Base-by-base conservation (phyloP, 1,140 invertebrate genomes). In the Venustaconcha ellipsiformis region DNA sequence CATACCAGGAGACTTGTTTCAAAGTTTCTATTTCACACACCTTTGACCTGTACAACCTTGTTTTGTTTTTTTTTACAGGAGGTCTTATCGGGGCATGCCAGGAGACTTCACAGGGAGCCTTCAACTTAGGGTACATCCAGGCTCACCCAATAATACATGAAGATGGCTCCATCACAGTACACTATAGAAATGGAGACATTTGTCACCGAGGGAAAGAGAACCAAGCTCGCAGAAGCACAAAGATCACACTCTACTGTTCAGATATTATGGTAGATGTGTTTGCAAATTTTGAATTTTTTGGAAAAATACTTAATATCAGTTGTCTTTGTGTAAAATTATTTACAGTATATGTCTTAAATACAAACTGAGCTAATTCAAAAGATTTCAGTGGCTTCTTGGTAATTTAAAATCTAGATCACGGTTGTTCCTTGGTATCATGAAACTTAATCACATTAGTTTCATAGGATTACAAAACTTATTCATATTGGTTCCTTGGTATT, bases 101-200 rank as follows among this genome's bases (percentile, higher is more conserved):
- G 78, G 74, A 75, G 15, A 74, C 80, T 1, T 74, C 48, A 17
- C 70, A 78, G 37, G 72, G 65, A 1, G 30, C 80, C 0, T 86
- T 78, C 77, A 86, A 80, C 66, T 75, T 88, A 73, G 87, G 87
- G 13, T 88, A 86, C 64, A 81, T 88, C 26, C 84, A 88, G 70
- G 81, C 85, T 15, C 80, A 86, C 68, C 87, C 87, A 3, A 65
- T 81, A 3, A 84, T 80, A 1, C 48, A 79, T 20, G 75, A 64
- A 14, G 82, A 87, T 76, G 86, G 86, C 0, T 81, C 84, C 30
- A 55, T 88, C 18, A 81, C 72, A 6, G 58, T 88, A 14, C 69
- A 70, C 2, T 88, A 88, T 70, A 74, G 77, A 8, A 83, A 83
- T 58, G 87, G 87, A 4, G 82, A 82, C 55, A 17, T 79, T 8